Base-by-base conservation (phyloP, 2,797 vertebrate species). In the Phaenicophaeus curvirostris region DNA sequence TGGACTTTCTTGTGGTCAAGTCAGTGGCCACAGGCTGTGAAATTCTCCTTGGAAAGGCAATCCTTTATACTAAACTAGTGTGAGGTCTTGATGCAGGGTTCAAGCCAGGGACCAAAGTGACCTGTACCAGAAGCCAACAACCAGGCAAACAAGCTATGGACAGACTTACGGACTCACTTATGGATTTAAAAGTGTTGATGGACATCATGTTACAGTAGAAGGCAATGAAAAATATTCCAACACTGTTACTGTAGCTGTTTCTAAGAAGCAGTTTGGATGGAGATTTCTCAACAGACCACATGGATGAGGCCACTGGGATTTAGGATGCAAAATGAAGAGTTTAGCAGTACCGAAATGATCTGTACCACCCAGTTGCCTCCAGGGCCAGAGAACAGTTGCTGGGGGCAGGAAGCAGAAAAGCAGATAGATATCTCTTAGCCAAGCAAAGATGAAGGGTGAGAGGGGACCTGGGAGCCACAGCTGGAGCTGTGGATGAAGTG, bases 121-220 rank as follows among this genome's bases (percentile, higher is more conserved):
- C 37, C 31, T 76, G 6, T 35, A 39, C 11, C 25, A 89, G 78
- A 73, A 82, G 17, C 13, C n/a, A 63, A 15, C 11, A 54, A 51
- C 8, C 6, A 51, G 37, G 33, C 17, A 74, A 78, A 68, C 11
- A 53, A 75, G 3, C 8, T 12, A 20, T 2, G 30, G 53, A 57
- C 11, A 27, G 35, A 31, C 0, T 73, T 48, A 41, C 0, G 9
- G 42, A 72, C 24, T 46, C 5, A 0, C 11, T 11, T 1, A 4
- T 27, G 42, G 57, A 16, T 83, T 88, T 42, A 71, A 67, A 59
- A 13, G 11, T 25, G 11, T 48, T 39, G 48, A 28, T 33, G 31
- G 23, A 71, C 18, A 35, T 39, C 39, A 39, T 39, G 39, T 39
- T 39, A 39, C 39, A 39, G 39, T 39, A 39, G 39, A 11, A 53